Base-by-base conservation (phyloP, 2,888 invertebrate species). In the Melolontha melolontha region DNA sequence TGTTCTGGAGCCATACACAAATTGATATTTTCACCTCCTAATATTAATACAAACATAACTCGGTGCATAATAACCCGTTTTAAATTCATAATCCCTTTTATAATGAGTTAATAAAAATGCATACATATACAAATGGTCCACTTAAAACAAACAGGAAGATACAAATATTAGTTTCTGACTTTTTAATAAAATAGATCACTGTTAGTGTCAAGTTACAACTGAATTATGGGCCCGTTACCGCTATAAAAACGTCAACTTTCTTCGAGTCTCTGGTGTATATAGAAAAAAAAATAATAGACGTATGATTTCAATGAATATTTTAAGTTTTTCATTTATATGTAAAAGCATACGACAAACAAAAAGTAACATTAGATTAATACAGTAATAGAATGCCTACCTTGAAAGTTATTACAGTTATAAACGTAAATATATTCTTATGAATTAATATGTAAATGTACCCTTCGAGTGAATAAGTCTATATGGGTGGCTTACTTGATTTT, bases 91-190 rank as follows among this genome's bases (percentile, higher is more conserved):
- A 55, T 55, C 64, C 69, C 41, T 64, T 67, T 47, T 66, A 74
- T 78, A 79, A 79, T 79, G 77, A 78, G 79, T 75, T 75, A 77
- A 78, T 79, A 78, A 79, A 79, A 78, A 79, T 79, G 77, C 77
- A 75, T 75, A 75, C 74, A 75, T 76, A 75, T 74, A 72, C 72
- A 73, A 75, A 75, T 74, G 71, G 73, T 63, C 64, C 68, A 67
- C 69, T 72, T 73, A 72, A 75, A 74, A 75, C 76, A 78, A 79
- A 78, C 77, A 78, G 78, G 78, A 78, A 78, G 78, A 78, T 78
- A 78, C 77, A 76, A 77, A 78, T 77, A 77, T 77, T 75, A 76
- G 76, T 73, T 77, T 74, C 74, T 72, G 75, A 73, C 74, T 75
- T 75, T 77, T 75, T 71, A 77, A 75, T 75, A 76, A 76, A 76